Base-by-base conservation (phyloP, 2,797 vertebrate genomes). In the Tiaroga cobitis region DNA sequence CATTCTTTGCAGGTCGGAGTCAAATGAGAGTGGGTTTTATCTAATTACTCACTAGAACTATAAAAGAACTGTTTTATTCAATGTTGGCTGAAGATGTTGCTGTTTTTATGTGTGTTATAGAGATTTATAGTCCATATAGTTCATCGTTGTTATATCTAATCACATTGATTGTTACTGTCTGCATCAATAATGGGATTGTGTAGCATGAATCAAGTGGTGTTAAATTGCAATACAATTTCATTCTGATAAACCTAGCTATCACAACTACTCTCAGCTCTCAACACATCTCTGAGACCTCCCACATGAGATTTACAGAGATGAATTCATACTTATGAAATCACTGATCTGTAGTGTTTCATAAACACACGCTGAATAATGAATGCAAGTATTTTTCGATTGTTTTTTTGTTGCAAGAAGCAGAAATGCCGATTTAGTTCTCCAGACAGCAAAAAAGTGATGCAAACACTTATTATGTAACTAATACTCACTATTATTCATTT, bases 281-380 rank as follows among this genome's bases (percentile, higher is more conserved):
- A 70, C 5, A 70, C 49, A 39, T 70, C 65, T 81, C 24, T 81
- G 19, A 49, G 15, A 54, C 29, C 29, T 70, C 32, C 32, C 24
- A 29, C 32, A 13, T 32, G 80, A 41, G 67, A 70, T 56, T 39
- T 65, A 49, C 26, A 70, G 21, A 16, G 46, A 56, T 54, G 43
- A 68, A 70, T 37, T 51, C 65, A 54, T 51, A 54, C 13, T 51
- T 54, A 15, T 41, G 8, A 65, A 59, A 76, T 83, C 61, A 39
- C n/a, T 68, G 73, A 83, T 77, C 73, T 68, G 43, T n/a, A 70
- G 59, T 9, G 34, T 69, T 84, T 77, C 70, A 51, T 65, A 34
- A 65, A 56, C 39, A 54, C 46, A 68, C 41, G 16, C 24, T 41
- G 16, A 83, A 73, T 82, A 73, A 83, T 77, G 63, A 83, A 83